Percentiles rank a stretch among this genome's conserved stretches.
Conservation (phyloP, 2,113 vertebrate species). For the Sturnus vulgaris region DNA sequence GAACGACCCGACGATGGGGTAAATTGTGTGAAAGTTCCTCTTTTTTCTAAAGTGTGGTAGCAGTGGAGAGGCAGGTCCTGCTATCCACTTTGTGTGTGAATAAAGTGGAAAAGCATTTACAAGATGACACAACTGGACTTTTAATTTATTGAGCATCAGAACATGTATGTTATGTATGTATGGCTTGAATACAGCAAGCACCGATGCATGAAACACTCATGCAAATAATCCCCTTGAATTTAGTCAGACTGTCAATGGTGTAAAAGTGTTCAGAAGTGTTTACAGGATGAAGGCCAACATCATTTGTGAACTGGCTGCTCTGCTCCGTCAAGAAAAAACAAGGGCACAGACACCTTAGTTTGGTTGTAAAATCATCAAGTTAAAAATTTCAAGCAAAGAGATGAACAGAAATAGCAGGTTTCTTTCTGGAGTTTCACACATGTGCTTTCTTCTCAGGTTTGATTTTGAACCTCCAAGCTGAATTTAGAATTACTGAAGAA, state of each 20-base stretch:
- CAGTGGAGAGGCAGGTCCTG: neutral
- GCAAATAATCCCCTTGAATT: neutral
- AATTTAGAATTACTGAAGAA: neutral
- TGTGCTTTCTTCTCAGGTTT: neutral
- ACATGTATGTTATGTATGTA: rapidly evolving
- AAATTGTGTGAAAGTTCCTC: rapidly evolving
- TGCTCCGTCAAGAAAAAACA: neutral
- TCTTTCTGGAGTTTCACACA: rapidly evolving
- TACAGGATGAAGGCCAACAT: rapidly evolving
- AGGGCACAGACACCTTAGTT: neutral
- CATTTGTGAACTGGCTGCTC: neutral
- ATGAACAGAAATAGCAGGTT: neutral
- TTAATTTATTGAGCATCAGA: neutral
- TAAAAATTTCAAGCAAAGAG: neutral
- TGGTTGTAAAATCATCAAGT: neutral
- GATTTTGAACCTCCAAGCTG: neutral
- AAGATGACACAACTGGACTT: neutral
- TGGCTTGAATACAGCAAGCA: neutral
- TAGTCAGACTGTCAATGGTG: neutral
- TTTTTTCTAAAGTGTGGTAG: neutral
- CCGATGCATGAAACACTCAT: neutral
- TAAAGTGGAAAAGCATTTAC: neutral
- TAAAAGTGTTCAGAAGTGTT: neutral
- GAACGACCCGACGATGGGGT: neutral
- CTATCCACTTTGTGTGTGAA: neutral